Evolutionary conservation across 2,113 vertebrate genomes (phyloP), one percentile per base, ranked within the genome.

Genomic region (Protobothrops flavoviridis): DNA sequence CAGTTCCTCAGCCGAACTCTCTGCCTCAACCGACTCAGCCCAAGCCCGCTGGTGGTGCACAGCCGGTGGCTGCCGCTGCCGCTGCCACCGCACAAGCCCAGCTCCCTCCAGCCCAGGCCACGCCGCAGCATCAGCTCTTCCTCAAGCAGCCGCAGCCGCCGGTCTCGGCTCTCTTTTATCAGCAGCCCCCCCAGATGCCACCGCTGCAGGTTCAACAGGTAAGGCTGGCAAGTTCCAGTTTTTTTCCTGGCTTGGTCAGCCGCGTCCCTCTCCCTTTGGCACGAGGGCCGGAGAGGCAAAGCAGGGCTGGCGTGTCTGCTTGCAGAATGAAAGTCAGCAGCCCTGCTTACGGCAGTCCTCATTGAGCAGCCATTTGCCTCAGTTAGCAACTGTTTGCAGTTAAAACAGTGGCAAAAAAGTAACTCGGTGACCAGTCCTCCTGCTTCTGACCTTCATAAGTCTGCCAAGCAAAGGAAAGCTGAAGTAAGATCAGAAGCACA

Each of bases 71-170:
- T 95, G 29, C 5, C 0, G 53, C 26, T 95, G 29, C 5, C 0
- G 17, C 1, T 8, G 93, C 93, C 0, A 94, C 91, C 86, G 95
- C 93, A 0, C 98, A 97, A 94, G 96, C 96, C 11, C 97, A 94
- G 94, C 88, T 93, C 3, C 96, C 98, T 74, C 97, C 96, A 93
- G 97, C 98, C 5, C 98, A 98, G 96, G 97, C 98, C 90, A 98
- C 98, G 0, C 98, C 98, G 56, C 99, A 98, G 96, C 98, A 99
- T 92, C 98, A 99, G 95, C 98, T 99, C 48, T 98, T 99, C 95
- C 97, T 99, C 91, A 98, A 99, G 87, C 87, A 55, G 50, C 29
- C 96, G 23, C 97, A 93, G 8, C 98, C 96, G 43, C 97, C 97
- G 92, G 96, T 97, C 0, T 92, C 95, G 81, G 93, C 97, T 87